Evolutionary conservation across 2,888 invertebrate species (phyloP), one percentile per base, ranked within the genome.

Genomic region (Nematopogon swammerdamellus): DNA sequence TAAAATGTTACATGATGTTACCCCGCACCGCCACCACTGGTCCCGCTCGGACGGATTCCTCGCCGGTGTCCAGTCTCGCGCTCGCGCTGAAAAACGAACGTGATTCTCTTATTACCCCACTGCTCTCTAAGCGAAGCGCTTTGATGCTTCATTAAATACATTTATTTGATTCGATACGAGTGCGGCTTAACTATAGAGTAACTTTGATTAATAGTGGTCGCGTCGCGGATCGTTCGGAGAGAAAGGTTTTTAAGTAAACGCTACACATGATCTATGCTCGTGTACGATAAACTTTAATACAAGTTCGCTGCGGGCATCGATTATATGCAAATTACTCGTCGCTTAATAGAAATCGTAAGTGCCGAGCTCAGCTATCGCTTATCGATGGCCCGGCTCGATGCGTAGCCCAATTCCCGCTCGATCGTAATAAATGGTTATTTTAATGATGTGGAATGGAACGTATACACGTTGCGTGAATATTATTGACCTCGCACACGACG

Each of bases 121-220:
- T 61, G 64, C 64, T n/a, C n/a, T 64, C 63, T 68, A 66, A 67
- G 64, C 60, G 63, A 60, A 64, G 62, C 68, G 68, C 66, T 73
- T 70, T 68, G 64, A 67, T 57, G 68, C 62, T 62, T 70, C 72
- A 72, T 75, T 74, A 72, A 66, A 65, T 65, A 62, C 68, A 72
- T 72, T 68, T 68, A 70, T 68, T 64, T 65, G 60, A 65, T 66
- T 70, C 59, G 74, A 66, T 70, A 62, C 74, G 70, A 72, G 71
- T 67, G 67, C 64, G 67, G 65, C 60, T 63, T 61, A 58, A 59
- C 59, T 58, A 58, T 60, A 48, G 62, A 64, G 59, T 58, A 63
- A 59, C 60, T 63, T 63, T 68, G 65, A 69, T 68, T 65, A 62
- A 68, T 66, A 55, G 54, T 36, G 50, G 55, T 63, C 62, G 63